Conservation (phyloP, 2,113 vertebrate species). For the Silurus asotus region DNA sequence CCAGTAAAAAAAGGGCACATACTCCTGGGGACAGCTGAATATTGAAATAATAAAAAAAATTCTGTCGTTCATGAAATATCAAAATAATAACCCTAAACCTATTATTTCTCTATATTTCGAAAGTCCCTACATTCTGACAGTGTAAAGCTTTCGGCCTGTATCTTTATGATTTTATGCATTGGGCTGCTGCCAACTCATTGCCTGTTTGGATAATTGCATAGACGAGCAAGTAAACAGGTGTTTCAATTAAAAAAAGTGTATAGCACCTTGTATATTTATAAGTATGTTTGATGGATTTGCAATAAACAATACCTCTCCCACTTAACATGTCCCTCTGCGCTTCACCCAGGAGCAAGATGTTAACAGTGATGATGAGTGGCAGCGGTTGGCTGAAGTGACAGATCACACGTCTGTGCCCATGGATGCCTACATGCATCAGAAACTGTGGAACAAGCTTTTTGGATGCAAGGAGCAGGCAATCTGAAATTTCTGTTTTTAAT, state of each 20-base stretch:
- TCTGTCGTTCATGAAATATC: not conserved
- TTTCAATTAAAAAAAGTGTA: not conserved
- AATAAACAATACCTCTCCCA: not conserved
- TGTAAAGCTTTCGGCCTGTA: not conserved
- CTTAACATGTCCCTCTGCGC: constrained; percentile 1
- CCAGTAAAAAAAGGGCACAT: not conserved
- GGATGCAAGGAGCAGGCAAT: constrained; percentile 78
- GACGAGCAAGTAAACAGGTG: not conserved
- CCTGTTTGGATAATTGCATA: not conserved
- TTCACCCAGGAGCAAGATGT: constrained; percentile 67
- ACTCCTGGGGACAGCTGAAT: not conserved
- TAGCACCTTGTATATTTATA: not conserved
- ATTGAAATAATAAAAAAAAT: not conserved
- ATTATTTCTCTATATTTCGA: no score
- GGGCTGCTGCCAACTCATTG: not conserved
- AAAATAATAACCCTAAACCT: no score
- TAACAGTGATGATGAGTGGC: constrained; percentile 83
- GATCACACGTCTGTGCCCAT: constrained; percentile 65
- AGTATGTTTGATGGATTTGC: not conserved
- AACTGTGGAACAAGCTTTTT: constrained; percentile 69
- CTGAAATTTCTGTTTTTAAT: constrained; percentile 18
- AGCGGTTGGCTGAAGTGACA: constrained; percentile 66
- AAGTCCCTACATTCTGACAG: not conserved
- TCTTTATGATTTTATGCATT: not conserved
- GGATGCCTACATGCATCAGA: constrained; percentile 67